Percentiles rank a stretch among this genome's conserved stretches.
phyloP scores from a whole-genome alignment of 2,113 vertebrate species.

The Pollimyrus isidori region DNA sequence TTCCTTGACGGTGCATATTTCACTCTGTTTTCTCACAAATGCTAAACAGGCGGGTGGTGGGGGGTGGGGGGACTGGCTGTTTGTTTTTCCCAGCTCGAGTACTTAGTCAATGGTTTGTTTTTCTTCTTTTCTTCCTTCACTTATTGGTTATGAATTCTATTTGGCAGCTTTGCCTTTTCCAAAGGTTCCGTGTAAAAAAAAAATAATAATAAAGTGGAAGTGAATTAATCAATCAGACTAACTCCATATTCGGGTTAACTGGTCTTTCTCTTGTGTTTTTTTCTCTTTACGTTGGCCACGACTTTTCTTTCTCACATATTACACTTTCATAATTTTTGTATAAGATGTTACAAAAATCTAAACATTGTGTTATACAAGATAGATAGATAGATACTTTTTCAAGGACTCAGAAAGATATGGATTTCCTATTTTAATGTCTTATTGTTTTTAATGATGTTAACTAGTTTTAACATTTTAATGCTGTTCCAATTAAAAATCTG shows the following conservation, averaged over 20 bases:
- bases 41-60: neutral
- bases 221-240: neutral
- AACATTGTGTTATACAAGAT: no score
- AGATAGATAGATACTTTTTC: no score
- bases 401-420: no score
- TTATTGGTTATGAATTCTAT: neutral
- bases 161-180: neutral
- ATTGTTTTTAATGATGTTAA: neutral
- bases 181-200: conserved; percentile 39
- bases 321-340: neutral
- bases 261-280: neutral
- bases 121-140: neutral
- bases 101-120: neutral
- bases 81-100: conserved; percentile 1
- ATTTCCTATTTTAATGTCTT: neutral
- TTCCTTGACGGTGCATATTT: neutral
- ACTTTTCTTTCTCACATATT: neutral
- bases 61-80: neutral
- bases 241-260: neutral
- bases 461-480: neutral
- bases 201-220: conserved; percentile 41
- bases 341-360: neutral
- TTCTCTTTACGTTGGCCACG: neutral
- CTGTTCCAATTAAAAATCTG: neutral
- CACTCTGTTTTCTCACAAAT: neutral